These are phyloP conservation scores for Campopleginae sp. DNA, from an alignment of 2,888 invertebrate species.

Conservation along the genomic window DNA sequence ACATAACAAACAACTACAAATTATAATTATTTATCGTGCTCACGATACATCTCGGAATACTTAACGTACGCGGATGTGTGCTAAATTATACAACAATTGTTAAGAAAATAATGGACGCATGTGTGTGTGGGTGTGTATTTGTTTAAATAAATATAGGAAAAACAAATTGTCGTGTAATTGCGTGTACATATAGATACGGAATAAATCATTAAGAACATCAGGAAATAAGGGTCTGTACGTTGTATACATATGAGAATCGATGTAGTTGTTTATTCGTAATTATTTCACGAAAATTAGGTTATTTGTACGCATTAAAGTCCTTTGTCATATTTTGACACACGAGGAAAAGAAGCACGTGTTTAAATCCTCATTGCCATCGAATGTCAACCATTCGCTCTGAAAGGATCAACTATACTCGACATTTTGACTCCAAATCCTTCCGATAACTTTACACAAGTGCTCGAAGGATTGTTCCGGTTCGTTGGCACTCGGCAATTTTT, in stretches of 20 bases:
- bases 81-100: constrained; percentile 64
- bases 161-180: constrained; percentile 52
- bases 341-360: constrained; percentile 61
- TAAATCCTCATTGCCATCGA: constrained; percentile 66
- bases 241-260: constrained; percentile 64
- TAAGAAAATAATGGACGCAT: constrained; percentile 34
- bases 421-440: neutral
- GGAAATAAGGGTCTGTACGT: constrained; percentile 55
- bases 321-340: constrained; percentile 79
- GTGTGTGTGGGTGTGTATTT: constrained; percentile 5
- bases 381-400: neutral
- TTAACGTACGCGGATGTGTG: constrained; percentile 49
- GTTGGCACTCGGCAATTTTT: neutral
- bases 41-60: constrained; percentile 28
- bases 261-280: constrained; percentile 59
- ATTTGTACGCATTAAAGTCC: constrained; percentile 60
- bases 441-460: neutral
- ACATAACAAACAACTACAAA: neutral
- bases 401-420: neutral
- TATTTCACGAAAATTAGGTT: constrained; percentile 69
- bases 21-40: constrained; percentile 24
- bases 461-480: neutral
- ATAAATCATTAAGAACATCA: constrained; percentile 50
- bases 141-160: constrained; percentile 61
- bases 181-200: constrained; percentile 60